Evolutionary conservation across 1,140 invertebrate genomes (phyloP), one percentile per base, ranked within the genome.

Genomic region (Danaus plexippus): DNA sequence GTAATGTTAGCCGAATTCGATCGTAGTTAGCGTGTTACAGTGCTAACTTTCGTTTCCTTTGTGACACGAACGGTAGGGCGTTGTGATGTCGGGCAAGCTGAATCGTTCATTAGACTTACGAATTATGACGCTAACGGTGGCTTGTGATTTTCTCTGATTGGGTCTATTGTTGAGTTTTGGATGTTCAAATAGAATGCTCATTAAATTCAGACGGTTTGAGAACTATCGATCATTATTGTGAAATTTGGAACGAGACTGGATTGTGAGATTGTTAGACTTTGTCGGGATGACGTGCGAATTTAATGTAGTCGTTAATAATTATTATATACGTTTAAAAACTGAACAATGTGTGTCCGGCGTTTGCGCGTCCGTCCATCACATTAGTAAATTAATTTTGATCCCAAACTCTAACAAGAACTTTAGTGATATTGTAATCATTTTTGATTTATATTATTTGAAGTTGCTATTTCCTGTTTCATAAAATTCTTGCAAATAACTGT

Each of bases 41-140:
- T 73, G 69, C 71, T 61, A 71, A 77, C 80, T 83, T 81, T 84
- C 78, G 60, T 75, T 78, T 80, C 78, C 59, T 73, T 83, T 83
- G 78, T 80, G 58, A 52, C 59, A 32, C 48, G 44, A 53, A 64
- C 69, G 73, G 75, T 69, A 71, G 69, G 64, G 66, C 72, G 72
- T 77, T 69, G 66, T 67, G 67, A 75, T 80, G 71, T 79, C 77
- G 73, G 80, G 75, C 74, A 75, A 32, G 22, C 73, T 65, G 60
- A 66, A 72, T 76, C 73, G 69, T 65, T 76, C 64, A 51, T 82
- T 71, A 80, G 79, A 79, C 75, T 63, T 69, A 67, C 64, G 70
- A 73, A 69, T 69, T 68, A 69, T 65, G 57, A 54, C 55, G 59
- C 48, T 79, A 80, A 80, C 79, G 79, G 75, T 82, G 71, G 67